Percentiles rank a stretch among this genome's conserved stretches.
Conservation (phyloP, 1,140 invertebrate species). For the Hermetia illucens region DNA sequence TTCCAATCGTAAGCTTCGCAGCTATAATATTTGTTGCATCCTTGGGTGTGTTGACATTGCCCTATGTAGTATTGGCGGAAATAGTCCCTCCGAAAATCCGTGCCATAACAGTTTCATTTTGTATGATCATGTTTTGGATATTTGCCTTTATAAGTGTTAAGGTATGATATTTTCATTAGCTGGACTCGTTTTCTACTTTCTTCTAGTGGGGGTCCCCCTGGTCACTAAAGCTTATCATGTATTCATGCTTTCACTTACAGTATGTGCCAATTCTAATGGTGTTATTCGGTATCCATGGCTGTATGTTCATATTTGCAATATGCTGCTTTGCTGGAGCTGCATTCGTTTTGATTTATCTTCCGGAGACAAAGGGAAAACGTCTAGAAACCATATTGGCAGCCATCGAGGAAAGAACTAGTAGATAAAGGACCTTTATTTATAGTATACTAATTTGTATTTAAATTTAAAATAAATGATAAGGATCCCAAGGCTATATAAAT, state of each 20-base stretch:
- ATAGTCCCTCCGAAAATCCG: constrained; percentile 23
- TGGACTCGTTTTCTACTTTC: neutral
- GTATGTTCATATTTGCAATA: constrained; percentile 18
- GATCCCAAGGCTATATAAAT: too few relatives aligned
- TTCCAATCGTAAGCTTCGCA: constrained; percentile 2
- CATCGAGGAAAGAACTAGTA: too few relatives aligned
- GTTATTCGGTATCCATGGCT: constrained; percentile 17
- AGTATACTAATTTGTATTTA: too few relatives aligned
- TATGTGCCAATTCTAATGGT: constrained; percentile 12
- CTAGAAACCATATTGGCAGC: constrained; percentile 51
- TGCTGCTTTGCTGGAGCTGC: constrained; percentile 13
- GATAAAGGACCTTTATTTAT: too few relatives aligned
- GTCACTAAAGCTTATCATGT: too few relatives aligned
- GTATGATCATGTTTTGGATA: constrained; percentile 19
- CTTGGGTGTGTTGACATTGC: constrained; percentile 19
- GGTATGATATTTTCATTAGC: constrained; percentile 13
- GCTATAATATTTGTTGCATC: constrained; percentile 1
- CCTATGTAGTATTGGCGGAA: constrained; percentile 23
- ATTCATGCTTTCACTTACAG: constrained; percentile 5
- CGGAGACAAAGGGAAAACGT: constrained; percentile 70
- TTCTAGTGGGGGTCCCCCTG: too few relatives aligned
- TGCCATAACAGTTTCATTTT: constrained; percentile 14
- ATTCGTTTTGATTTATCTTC: constrained; percentile 37
- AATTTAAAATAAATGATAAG: too few relatives aligned
- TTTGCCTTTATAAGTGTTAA: constrained; percentile 15